Conservation (phyloP, 2,888 invertebrate species). For the Nineta flava region DNA sequence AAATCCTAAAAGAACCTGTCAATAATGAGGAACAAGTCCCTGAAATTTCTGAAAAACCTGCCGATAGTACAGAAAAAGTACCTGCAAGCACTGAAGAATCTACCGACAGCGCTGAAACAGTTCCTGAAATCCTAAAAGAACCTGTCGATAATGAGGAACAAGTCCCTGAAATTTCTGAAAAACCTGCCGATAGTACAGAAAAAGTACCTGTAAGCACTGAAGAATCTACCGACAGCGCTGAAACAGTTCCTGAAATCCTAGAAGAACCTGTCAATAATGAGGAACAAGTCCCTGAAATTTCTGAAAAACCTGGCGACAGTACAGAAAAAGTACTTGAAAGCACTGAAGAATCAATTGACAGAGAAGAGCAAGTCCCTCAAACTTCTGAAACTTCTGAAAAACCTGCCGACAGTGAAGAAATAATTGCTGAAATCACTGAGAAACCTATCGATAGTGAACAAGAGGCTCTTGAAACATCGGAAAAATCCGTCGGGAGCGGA, state of each 20-base stretch:
- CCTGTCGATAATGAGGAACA: conserved; percentile 9
- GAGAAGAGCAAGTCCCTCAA: conserved; percentile 4
- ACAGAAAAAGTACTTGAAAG: background rate
- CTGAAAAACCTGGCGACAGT: background rate
- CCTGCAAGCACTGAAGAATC: too few species aligned
- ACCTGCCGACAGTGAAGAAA: background rate
- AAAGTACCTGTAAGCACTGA: too few species aligned
- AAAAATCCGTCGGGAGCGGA: background rate
- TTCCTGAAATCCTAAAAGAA: too few species aligned
- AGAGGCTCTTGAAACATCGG: background rate
- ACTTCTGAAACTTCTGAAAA: background rate
- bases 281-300: conserved; percentile 1
- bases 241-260: conserved; percentile 6
- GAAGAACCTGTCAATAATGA: conserved; percentile 7
- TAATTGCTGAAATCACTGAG: background rate
- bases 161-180: conserved; percentile 7
- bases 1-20: too few species aligned
- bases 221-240: conserved; percentile 6
- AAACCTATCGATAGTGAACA: background rate
- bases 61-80: too few species aligned
- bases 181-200: conserved; percentile 1
- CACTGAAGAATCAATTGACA: conserved; percentile 8
- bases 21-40: conserved; percentile 8
- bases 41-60: conserved; percentile 7
- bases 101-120: too few species aligned